phyloP scores from a whole-genome alignment of 2,888 invertebrate species.

The Kuschelorhynchus macadamiae region DNA sequence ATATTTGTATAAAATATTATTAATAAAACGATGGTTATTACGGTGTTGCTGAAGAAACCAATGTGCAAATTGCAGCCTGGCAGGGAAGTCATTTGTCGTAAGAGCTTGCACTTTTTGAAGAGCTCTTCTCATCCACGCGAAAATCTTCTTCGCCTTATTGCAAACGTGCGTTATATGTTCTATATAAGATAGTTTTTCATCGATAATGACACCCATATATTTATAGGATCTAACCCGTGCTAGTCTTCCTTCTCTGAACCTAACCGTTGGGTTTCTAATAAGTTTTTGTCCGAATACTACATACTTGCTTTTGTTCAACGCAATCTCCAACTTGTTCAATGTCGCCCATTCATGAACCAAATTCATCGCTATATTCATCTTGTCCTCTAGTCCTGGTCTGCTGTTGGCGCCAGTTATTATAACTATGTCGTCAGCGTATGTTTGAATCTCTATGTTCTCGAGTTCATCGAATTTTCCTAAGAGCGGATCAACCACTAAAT shows the following conservation, averaged over 20 bases:
- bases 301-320: neutral
- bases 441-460: too few relatives aligned
- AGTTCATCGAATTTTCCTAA: neutral
- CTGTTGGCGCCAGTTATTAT: too few relatives aligned
- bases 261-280: neutral
- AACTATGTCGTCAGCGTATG: too few relatives aligned
- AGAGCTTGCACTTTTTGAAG: too few relatives aligned
- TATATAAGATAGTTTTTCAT: neutral
- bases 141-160: neutral
- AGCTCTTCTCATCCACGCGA: neutral
- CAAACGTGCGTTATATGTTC: neutral
- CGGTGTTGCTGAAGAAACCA: too few relatives aligned
- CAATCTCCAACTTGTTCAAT: neutral
- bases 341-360: neutral
- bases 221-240: neutral
- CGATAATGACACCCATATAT: neutral
- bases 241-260: constrained; percentile 2
- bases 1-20: too few relatives aligned
- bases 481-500: too few relatives aligned
- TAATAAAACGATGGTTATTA: too few relatives aligned
- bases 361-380: neutral
- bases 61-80: too few relatives aligned
- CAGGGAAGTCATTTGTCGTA: too few relatives aligned
- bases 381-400: neutral
- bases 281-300: neutral